phyloP scores from a whole-genome alignment of 2,888 invertebrate species.

The Pachydiplax longipennis region DNA sequence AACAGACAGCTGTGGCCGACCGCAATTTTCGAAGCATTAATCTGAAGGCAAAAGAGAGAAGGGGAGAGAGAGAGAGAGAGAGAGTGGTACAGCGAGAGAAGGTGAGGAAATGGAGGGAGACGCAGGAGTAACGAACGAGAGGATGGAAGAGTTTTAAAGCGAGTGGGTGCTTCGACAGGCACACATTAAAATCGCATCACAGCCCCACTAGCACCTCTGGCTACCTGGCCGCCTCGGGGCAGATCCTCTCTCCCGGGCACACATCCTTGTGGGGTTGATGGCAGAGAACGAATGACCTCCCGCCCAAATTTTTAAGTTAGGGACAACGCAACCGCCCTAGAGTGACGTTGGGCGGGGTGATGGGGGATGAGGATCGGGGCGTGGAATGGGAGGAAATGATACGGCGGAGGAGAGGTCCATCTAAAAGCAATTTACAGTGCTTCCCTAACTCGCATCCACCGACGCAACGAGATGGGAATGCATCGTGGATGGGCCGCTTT shows the following conservation, averaged over 20 bases:
- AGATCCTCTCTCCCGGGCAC: neutral
- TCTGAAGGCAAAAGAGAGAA: neutral
- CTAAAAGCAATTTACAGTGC: slow-evolving; percentile 31
- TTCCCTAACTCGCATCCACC: neutral
- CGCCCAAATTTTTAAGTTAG: neutral
- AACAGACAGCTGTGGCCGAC: slow-evolving; percentile 22
- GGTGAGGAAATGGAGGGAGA: neutral
- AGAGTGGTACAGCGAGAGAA: neutral
- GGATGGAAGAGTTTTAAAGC: neutral
- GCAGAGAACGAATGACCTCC: neutral
- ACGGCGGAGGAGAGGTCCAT: neutral
- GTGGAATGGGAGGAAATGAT: neutral
- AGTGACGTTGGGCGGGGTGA: neutral
- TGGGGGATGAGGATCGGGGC: neutral
- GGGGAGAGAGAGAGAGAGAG: neutral
- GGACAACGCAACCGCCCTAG: neutral
- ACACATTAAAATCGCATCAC: slow-evolving; percentile 40
- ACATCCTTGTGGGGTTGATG: neutral
- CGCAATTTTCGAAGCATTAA: slow-evolving; percentile 31
- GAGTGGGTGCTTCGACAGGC: slow-evolving; percentile 10
- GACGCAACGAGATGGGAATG: no score
- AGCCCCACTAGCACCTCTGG: slow-evolving; percentile 25
- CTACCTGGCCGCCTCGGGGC: slow-evolving; percentile 14
- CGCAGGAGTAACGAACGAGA: neutral
- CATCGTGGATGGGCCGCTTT: no score